phyloP scores from a whole-genome alignment of 1,140 invertebrate genomes.

The Drosophila mauritiana region DNA sequence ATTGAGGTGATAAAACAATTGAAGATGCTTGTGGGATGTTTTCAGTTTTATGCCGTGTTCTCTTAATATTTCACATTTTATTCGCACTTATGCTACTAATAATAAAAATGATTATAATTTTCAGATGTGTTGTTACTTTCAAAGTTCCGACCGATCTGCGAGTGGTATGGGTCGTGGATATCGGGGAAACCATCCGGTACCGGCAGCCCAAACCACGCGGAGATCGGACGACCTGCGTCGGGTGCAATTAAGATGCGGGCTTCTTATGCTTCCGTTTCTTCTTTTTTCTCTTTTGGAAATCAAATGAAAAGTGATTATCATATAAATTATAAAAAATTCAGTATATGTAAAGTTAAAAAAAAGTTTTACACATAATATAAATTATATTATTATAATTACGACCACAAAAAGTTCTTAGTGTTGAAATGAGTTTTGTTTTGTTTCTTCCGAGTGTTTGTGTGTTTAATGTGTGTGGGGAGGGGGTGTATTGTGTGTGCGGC shows the following conservation, averaged over 20 bases:
- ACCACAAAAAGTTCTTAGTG: conserved; percentile 78
- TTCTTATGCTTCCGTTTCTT: conserved; percentile 11
- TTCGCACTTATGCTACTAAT: conserved; percentile 74
- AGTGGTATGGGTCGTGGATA: not conserved
- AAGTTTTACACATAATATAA: conserved; percentile 80
- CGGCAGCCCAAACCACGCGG: conserved; percentile 11
- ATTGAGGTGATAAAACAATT: conserved; percentile 9
- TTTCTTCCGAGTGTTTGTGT: conserved; percentile 33
- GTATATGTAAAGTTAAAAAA: conserved; percentile 80
- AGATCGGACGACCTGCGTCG: conserved; percentile 5
- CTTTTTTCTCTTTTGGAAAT: conserved; percentile 35
- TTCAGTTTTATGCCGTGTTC: conserved; percentile 50
- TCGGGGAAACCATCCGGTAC: conserved; percentile 1
- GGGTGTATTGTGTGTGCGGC: conserved; percentile 16
- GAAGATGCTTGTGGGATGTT: conserved; percentile 1
- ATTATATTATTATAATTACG: conserved; percentile 83
- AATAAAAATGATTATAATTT: conserved; percentile 81
- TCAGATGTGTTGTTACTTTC: conserved; percentile 61
- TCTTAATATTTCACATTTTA: conserved; percentile 82
- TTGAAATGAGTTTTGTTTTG: conserved; percentile 70
- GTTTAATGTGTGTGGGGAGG: not conserved
- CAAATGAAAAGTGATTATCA: conserved; percentile 78
- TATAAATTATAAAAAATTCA: conserved; percentile 83
- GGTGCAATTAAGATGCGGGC: conserved; percentile 57
- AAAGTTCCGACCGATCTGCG: conserved; percentile 25